Evolutionary conservation across 1,140 invertebrate genomes (phyloP).

Genomic region (Phymastichus coffea): DNA sequence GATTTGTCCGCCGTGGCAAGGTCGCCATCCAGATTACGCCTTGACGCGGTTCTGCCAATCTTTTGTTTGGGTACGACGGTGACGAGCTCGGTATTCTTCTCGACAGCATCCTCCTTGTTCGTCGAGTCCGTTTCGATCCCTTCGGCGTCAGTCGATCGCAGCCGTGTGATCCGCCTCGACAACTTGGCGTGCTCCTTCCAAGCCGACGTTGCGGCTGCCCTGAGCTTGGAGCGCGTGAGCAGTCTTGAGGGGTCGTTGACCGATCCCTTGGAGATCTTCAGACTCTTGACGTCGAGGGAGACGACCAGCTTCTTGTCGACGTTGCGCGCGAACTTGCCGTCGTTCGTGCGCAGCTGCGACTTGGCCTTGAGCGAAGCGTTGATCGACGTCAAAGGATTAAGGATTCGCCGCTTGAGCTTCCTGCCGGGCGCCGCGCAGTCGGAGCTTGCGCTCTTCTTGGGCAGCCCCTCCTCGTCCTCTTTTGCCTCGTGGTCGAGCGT

Average conservation of each 20-base stretch:
- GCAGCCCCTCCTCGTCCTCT: too few relatives aligned
- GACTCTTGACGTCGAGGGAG: not conserved
- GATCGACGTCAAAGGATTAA: slow-evolving; percentile 34
- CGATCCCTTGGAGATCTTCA: slow-evolving; percentile 21
- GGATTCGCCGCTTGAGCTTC: slow-evolving; percentile 28
- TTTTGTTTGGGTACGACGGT: too few relatives aligned
- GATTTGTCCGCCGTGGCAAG: not conserved
- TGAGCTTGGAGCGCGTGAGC: slow-evolving; percentile 11
- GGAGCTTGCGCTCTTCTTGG: not conserved
- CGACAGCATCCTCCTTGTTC: too few relatives aligned
- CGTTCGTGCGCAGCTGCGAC: slow-evolving; percentile 42
- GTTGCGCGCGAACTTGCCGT: slow-evolving; percentile 47
- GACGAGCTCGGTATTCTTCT: not conserved
- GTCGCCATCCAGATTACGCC: not conserved
- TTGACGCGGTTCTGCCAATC: not conserved
- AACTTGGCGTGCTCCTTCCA: slow-evolving; percentile 21
- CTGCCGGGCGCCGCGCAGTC: not conserved
- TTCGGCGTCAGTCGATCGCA: not conserved
- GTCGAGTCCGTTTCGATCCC: not conserved
- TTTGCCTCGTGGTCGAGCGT: too few relatives aligned
- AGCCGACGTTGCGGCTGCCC: not conserved
- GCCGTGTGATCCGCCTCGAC: slow-evolving; percentile 2
- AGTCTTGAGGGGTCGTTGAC: slow-evolving; percentile 15
- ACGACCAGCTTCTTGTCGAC: slow-evolving; percentile 35
- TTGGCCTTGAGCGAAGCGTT: slow-evolving; percentile 44